Percentiles rank a stretch among this genome's conserved stretches.
Conservation (phyloP, 2,113 vertebrate species). For the Chiloscyllium plagiosum region DNA sequence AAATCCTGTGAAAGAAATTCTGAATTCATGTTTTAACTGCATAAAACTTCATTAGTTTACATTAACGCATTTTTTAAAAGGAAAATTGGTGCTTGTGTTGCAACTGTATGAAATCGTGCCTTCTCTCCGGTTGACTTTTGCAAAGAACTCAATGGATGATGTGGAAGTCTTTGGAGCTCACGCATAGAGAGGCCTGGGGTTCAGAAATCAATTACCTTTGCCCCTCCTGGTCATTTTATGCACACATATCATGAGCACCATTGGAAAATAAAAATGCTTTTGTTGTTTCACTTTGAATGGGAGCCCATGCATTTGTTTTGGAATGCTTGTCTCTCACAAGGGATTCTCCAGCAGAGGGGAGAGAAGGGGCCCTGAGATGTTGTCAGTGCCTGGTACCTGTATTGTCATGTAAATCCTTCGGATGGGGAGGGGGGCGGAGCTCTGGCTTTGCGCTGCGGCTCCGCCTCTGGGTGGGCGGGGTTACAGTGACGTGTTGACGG, state of each 20-base stretch:
- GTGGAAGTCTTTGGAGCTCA: neutral
- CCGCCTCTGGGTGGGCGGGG: neutral
- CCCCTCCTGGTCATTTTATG: neutral
- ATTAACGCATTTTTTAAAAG: neutral
- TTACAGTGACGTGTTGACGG: neutral
- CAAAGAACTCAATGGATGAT: neutral
- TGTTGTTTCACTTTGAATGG: neutral
- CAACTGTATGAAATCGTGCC: neutral
- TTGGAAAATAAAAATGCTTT: neutral
- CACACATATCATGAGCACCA: neutral
- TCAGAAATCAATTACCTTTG: neutral
- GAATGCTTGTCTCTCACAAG: neutral
- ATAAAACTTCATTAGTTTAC: neutral
- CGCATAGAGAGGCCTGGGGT: too few species aligned
- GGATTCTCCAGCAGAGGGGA: neutral
- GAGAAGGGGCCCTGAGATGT: neutral
- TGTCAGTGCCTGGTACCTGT: neutral
- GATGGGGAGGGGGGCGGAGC: neutral
- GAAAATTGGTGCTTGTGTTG: neutral
- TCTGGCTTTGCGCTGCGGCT: neutral
- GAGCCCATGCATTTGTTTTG: neutral
- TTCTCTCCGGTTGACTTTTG: neutral
- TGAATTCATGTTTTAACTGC: neutral
- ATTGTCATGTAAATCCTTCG: slow-evolving; percentile 12
- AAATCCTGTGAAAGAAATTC: neutral